Conservation (phyloP, 2,888 invertebrate genomes). For the Pyrrhia umbra region DNA sequence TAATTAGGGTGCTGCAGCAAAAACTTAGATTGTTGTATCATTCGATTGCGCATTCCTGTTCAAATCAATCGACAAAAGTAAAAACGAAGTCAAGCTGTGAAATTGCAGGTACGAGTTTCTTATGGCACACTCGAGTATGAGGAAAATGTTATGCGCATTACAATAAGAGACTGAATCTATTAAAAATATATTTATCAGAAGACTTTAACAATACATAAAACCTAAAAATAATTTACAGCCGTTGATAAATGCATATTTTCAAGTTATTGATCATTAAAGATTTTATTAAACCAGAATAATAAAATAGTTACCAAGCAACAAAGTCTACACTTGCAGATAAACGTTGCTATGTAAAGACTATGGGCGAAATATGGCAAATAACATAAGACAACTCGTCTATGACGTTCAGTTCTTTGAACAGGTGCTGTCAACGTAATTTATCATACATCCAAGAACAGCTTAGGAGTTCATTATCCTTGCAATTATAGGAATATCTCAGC, state of each 20-base stretch:
- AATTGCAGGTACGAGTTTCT: not conserved
- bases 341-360: not conserved
- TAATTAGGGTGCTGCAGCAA: conserved; percentile 62
- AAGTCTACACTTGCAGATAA: conserved; percentile 15
- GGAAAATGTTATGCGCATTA: not conserved
- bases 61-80: not conserved
- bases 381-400: not conserved
- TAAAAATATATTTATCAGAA: not conserved
- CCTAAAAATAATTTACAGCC: conserved; percentile 10
- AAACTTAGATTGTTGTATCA: conserved; percentile 33
- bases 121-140: not conserved
- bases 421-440: conserved; percentile 8
- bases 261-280: conserved; percentile 16
- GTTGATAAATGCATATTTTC: conserved; percentile 14
- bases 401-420: not conserved
- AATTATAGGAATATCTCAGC: conserved; percentile 36
- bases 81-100: not conserved
- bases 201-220: conserved; percentile 6
- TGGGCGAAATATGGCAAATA: not conserved
- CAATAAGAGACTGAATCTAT: not conserved
- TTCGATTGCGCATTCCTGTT: conserved; percentile 10
- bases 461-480: conserved; percentile 28
- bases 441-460: conserved; percentile 19
- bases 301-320: conserved; percentile 26
- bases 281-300: conserved; percentile 24